phyloP scores from a whole-genome alignment of 2,888 invertebrate genomes.

The Melanostoma mellinum region DNA sequence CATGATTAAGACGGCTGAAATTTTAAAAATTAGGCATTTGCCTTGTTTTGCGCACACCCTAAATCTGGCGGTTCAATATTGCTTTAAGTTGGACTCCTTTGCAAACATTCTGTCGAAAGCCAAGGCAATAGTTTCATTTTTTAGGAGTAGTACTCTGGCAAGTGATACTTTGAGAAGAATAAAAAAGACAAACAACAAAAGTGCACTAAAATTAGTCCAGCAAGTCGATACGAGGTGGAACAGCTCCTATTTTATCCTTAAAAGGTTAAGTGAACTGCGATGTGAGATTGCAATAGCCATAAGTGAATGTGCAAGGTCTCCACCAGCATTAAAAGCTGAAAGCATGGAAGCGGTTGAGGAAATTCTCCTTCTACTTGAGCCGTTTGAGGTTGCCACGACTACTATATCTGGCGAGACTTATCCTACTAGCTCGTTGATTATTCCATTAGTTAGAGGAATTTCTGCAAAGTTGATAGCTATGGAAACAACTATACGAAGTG shows the following conservation, averaged over 20 bases:
- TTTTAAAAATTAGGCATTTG: background rate
- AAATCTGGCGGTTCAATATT: constrained; percentile 8
- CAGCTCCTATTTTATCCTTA: constrained; percentile 11
- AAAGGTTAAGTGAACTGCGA: constrained; percentile 1
- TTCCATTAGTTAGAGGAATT: background rate
- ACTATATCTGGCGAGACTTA: background rate
- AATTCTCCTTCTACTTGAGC: background rate
- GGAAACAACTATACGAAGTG: background rate
- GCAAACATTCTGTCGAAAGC: constrained; percentile 6
- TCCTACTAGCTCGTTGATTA: background rate
- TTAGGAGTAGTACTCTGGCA: constrained; percentile 10
- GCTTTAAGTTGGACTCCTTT: constrained; percentile 8
- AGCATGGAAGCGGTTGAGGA: background rate
- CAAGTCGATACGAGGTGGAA: constrained; percentile 6
- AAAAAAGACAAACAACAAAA: background rate
- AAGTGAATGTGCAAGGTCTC: background rate
- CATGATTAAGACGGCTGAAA: background rate
- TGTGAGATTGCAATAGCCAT: background rate
- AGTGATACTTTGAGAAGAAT: background rate
- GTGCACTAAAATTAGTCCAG: constrained; percentile 3
- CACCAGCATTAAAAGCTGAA: constrained; percentile 1
- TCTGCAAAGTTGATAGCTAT: background rate
- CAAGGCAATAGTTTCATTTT: constrained; percentile 16
- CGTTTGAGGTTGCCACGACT: background rate
- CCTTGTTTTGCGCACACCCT: constrained; percentile 1